Conservation (phyloP, 2,888 invertebrate genomes). For the Cantharis flavilabris region DNA sequence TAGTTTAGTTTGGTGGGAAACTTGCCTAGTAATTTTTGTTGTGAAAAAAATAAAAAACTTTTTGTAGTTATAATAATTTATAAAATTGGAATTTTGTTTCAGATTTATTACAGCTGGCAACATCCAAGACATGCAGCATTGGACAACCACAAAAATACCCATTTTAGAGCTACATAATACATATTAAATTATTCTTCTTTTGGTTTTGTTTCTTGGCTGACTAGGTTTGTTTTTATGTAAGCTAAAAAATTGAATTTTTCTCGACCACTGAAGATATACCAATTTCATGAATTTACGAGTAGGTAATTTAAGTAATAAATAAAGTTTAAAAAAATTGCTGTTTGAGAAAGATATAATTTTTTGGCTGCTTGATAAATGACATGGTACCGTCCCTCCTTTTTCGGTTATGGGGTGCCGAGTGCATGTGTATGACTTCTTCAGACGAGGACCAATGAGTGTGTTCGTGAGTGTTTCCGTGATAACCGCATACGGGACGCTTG, state of each 20-base stretch:
- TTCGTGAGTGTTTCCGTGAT: constrained; percentile 41
- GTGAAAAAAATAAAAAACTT: too few species aligned
- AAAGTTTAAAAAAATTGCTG: constrained; percentile 2
- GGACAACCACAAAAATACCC: constrained; percentile 45
- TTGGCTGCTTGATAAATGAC: constrained; percentile 35
- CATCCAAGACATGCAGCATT: constrained; percentile 43
- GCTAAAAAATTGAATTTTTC: not conserved
- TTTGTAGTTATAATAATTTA: not conserved
- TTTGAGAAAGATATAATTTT: constrained; percentile 3
- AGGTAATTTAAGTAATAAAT: not conserved
- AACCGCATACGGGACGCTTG: constrained; percentile 42
- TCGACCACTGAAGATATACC: constrained; percentile 8
- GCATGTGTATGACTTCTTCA: constrained; percentile 40
- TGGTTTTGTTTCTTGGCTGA: constrained; percentile 32
- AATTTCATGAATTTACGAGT: not conserved
- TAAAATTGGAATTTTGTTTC: constrained; percentile 16
- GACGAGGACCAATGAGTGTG: constrained; percentile 41
- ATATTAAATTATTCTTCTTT: constrained; percentile 38
- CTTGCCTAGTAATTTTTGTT: too few species aligned
- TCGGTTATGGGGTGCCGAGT: constrained; percentile 50
- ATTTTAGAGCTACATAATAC: constrained; percentile 47
- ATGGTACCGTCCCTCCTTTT: constrained; percentile 47
- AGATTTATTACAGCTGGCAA: constrained; percentile 49
- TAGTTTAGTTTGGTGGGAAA: too few species aligned
- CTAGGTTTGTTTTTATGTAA: constrained; percentile 11